Evolutionary conservation across 2,888 invertebrate genomes (phyloP), one percentile per base, ranked within the genome.

Genomic region (Melinopterus prodromus): DNA sequence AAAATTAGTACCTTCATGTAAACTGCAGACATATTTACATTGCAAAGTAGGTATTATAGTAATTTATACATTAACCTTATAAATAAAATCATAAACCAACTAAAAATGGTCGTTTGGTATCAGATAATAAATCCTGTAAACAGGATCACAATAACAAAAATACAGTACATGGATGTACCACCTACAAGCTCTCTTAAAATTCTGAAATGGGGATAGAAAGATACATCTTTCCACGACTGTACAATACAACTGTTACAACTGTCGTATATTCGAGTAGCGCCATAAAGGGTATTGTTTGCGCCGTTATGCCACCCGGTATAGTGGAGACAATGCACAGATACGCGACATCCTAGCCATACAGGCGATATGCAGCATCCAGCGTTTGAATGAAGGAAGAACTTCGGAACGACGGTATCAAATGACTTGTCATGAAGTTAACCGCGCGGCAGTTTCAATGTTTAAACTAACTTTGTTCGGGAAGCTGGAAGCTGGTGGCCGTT

Each of bases 381-480:
- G 35, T 78, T 78, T 80, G 80, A 80, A 80, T 80, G 80, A 80
- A 70, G 77, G 80, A 80, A 76, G 77, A 80, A 80, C 71, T 78
- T 78, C 78, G 76, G 71, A 76, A 71, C 53, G 53, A 53, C 53
- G 53, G 70, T 80, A 77, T 80, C 80, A 79, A 80, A 80, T 79
- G 80, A 77, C 80, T 84, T 84, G 82, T 84, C 80, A 78, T 79
- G 80, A 81, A 82, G 82, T 81, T 82, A 81, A 80, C 77, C 79
- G 80, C 82, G 79, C 71, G 69, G 78, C 70, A 69, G 79, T 69
- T 82, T 80, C 83, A 81, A 80, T 83, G 83, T 84, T 84, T 82
- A 83, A 84, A 83, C 84, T 84, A 83, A 84, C 83, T 84, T 84
- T 83, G 84, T 83, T 83, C 80, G 79, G 81, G 82, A 81, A 79